These are phyloP conservation scores for Anthoptus insignis DNA, from an alignment of 2,888 invertebrate genomes.

Conservation along the genomic window DNA sequence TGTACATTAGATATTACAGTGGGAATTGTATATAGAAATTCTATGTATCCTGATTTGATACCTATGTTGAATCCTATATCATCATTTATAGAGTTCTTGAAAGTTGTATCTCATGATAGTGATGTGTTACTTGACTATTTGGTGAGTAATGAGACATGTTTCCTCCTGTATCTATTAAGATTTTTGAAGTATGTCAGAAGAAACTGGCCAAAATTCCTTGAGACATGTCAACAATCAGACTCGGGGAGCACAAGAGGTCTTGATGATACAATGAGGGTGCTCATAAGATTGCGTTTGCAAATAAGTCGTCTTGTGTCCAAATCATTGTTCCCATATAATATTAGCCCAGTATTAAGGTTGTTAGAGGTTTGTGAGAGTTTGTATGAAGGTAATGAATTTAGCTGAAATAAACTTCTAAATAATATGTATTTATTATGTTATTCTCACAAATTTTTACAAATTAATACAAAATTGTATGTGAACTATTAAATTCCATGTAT, in stretches of 20 bases:
- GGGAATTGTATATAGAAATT: conserved; percentile 94
- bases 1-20: conserved; percentile 96
- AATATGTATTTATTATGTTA: background rate
- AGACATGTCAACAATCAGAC: conserved; percentile 90
- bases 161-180: conserved; percentile 93
- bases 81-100: conserved; percentile 95
- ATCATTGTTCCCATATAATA: conserved; percentile 96
- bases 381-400: conserved; percentile 94
- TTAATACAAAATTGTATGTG: too few relatives aligned
- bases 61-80: conserved; percentile 94
- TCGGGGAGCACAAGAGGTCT: conserved; percentile 86
- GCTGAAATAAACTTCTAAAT: conserved; percentile 80
- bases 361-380: conserved; percentile 94
- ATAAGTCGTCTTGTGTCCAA: conserved; percentile 94
- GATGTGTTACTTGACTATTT: conserved; percentile 94
- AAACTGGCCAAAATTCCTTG: conserved; percentile 94
- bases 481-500: background rate
- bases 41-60: conserved; percentile 93
- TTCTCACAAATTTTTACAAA: background rate
- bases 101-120: conserved; percentile 93
- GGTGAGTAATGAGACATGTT: conserved; percentile 97
- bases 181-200: conserved; percentile 94
- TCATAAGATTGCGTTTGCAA: conserved; percentile 92
- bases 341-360: conserved; percentile 94
- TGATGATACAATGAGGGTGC: conserved; percentile 94